phyloP scores from a whole-genome alignment of 2,888 invertebrate genomes.

The Pteria penguin region DNA sequence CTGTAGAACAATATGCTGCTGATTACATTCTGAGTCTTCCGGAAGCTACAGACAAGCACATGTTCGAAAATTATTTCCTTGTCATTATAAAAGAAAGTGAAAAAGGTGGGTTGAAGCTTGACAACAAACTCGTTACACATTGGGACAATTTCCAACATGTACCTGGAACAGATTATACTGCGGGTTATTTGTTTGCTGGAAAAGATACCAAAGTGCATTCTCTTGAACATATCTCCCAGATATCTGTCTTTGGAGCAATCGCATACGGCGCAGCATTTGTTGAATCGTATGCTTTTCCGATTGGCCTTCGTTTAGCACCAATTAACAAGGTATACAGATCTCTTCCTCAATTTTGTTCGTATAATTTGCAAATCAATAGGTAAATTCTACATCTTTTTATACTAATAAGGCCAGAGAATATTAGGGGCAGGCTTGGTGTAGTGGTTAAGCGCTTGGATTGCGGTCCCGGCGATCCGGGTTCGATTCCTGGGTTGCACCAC shows the following conservation, averaged over 20 bases:
- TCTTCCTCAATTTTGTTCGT: not conserved
- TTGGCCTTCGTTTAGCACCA: conserved; percentile 55
- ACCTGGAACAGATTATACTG: not conserved
- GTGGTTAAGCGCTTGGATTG: too few relatives aligned
- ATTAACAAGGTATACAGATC: conserved; percentile 41
- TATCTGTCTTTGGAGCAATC: conserved; percentile 54
- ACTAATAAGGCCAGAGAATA: too few relatives aligned
- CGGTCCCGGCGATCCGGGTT: too few relatives aligned
- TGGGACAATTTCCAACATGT: not conserved
- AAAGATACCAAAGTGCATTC: conserved; percentile 47
- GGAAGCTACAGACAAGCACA: not conserved
- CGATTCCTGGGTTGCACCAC: too few relatives aligned
- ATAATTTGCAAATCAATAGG: not conserved
- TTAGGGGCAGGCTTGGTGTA: too few relatives aligned
- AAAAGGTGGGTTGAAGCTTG: not conserved
- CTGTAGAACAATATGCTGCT: not conserved
- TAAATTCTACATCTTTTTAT: too few relatives aligned
- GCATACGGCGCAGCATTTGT: conserved; percentile 58
- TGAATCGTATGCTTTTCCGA: conserved; percentile 61
- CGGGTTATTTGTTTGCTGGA: conserved; percentile 3
- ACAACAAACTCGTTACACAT: not conserved
- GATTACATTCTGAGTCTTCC: not conserved
- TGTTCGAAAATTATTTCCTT: not conserved
- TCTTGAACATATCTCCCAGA: conserved; percentile 50
- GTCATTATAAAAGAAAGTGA: not conserved